These are phyloP conservation scores for Cryptotis parvus DNA, from an alignment of 2,113 vertebrate species.

Conservation along the genomic window DNA sequence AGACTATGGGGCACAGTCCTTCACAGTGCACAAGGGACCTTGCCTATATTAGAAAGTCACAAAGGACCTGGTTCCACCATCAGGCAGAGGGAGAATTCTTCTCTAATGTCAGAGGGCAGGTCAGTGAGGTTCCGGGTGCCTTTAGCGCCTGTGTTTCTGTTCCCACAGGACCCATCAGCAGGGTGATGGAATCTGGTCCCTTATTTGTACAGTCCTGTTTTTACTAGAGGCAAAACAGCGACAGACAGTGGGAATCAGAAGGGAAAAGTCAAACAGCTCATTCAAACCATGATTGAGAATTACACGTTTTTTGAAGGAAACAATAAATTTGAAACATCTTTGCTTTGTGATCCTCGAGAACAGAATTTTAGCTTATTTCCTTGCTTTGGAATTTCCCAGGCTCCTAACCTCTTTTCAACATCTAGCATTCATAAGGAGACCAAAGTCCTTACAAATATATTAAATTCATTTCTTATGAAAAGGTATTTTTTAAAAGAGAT, in stretches of 20 bases:
- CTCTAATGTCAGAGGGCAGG: slow-evolving; percentile 49
- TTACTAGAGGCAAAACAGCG: neutral
- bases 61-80: slow-evolving; percentile 54
- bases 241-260: neutral
- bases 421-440: neutral
- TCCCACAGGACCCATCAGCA: neutral
- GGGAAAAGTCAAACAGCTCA: neutral
- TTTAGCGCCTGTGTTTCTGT: neutral
- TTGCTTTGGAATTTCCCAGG: neutral
- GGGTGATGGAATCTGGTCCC: neutral
- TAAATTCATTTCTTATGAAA: no score
- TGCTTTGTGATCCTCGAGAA: neutral
- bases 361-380: slow-evolving; percentile 24
- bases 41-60: no score
- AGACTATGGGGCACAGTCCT: neutral
- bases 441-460: no score
- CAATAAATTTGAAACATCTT: slow-evolving; percentile 27
- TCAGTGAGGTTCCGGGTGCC: neutral
- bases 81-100: slow-evolving; percentile 19
- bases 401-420: slow-evolving; percentile 33
- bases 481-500: no score
- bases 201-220: neutral
- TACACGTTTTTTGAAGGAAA: slow-evolving; percentile 27
- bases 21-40: no score
- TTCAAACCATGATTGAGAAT: slow-evolving; percentile 3